Percentiles rank a stretch among this genome's conserved stretches.
phyloP scores from a whole-genome alignment of 1,140 invertebrate species.

The Ceratina calcarata region DNA sequence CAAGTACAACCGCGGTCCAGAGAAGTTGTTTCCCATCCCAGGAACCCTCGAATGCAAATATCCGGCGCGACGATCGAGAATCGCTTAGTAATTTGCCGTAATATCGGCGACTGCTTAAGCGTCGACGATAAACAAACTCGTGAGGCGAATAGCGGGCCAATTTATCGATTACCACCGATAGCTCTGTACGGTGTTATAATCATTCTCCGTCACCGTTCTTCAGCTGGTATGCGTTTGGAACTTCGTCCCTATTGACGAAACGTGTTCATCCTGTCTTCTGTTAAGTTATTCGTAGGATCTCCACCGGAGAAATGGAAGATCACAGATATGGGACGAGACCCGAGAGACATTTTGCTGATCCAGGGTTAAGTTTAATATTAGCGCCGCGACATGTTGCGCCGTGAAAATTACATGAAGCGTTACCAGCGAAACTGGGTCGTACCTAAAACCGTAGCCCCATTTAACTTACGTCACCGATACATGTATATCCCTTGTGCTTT shows the following conservation, averaged over 20 bases:
- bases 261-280: too few relatives aligned
- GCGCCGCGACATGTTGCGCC: background rate
- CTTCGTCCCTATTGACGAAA: background rate
- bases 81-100: conserved; percentile 51
- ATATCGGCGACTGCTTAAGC: conserved; percentile 51
- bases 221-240: background rate
- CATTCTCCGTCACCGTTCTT: background rate
- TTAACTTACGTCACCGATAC: background rate
- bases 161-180: conserved; percentile 25
- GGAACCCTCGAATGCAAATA: conserved; percentile 59
- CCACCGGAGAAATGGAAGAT: background rate
- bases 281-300: background rate
- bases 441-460: background rate
- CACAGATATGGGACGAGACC: background rate
- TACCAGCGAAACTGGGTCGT: background rate
- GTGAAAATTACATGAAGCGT: conserved; percentile 13
- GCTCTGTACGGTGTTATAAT: conserved; percentile 16
- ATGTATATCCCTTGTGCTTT: background rate
- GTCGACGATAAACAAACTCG: conserved; percentile 26
- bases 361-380: conserved; percentile 14
- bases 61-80: conserved; percentile 46
- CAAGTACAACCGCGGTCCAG: conserved; percentile 57
- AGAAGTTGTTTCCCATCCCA: conserved; percentile 43
- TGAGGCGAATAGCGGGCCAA: background rate
- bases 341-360: background rate